phyloP scores from a whole-genome alignment of 2,113 vertebrate genomes.

The Pomatorhinus ruficollis region DNA sequence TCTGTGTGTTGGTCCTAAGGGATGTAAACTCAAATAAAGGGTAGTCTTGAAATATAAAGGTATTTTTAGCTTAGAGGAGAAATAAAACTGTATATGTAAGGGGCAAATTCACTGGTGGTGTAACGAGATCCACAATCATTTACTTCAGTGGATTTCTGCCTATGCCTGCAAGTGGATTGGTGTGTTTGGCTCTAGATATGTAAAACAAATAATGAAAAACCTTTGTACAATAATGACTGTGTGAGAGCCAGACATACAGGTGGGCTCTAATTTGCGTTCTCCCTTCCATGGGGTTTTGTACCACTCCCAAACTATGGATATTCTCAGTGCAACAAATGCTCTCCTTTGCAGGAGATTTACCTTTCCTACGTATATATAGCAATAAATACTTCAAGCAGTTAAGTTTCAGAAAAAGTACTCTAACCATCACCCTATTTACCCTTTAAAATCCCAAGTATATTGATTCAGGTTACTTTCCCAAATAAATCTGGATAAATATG shows the following conservation, averaged over 20 bases:
- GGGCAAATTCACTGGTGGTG: slow-evolving; percentile 12
- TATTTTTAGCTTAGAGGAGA: slow-evolving; percentile 68
- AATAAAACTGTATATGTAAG: slow-evolving; percentile 45
- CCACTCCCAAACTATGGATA: not conserved
- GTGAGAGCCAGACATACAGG: not conserved
- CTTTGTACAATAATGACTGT: not conserved
- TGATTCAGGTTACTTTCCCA: not conserved
- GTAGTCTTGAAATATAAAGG: slow-evolving; percentile 61
- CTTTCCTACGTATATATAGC: not conserved
- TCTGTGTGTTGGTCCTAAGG: slow-evolving; percentile 55
- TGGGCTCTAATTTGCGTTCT: not conserved
- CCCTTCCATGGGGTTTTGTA: not conserved
- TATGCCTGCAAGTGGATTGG: not conserved
- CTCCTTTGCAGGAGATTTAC: not conserved
- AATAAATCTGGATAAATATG: not conserved
- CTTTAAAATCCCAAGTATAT: not conserved
- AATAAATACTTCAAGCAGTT: not conserved
- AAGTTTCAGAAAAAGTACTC: not conserved
- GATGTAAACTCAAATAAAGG: slow-evolving; percentile 69
- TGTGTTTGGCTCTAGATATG: not conserved
- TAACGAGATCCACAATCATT: not conserved
- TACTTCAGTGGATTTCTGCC: not conserved
- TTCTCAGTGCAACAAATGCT: not conserved
- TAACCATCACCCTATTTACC: not conserved
- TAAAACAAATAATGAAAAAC: slow-evolving; percentile 16